A percentile compares a stretch with the other conserved stretches of the same genome.
Conservation (phyloP, 2,888 invertebrate species). For the Caenorhabditis zanzibari region DNA sequence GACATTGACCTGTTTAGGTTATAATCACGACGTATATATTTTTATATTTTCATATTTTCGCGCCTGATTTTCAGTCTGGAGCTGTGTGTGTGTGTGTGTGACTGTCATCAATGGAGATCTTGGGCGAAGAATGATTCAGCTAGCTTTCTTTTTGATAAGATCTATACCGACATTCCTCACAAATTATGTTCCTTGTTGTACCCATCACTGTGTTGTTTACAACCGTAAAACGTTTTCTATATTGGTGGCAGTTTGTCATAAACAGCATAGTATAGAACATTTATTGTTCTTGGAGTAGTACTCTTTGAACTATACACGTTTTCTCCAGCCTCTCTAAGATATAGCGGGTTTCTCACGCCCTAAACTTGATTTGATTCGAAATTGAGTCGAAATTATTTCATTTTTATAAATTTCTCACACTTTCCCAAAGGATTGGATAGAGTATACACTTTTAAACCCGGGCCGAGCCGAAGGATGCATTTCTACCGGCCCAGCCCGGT, state of each 20-base stretch:
- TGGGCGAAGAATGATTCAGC: conserved; percentile 14
- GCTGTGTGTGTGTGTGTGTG: too few relatives aligned
- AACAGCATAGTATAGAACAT: not conserved
- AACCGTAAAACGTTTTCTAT: not conserved
- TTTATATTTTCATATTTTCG: not conserved
- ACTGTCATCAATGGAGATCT: not conserved
- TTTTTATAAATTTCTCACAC: conserved; percentile 3
- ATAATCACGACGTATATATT: not conserved
- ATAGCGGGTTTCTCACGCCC: not conserved
- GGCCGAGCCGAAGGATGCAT: too few relatives aligned
- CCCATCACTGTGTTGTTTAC: not conserved
- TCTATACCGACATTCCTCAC: not conserved
- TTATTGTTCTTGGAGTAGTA: not conserved
- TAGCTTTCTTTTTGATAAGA: not conserved
- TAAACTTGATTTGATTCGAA: conserved; percentile 17
- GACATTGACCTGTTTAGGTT: conserved; percentile 7
- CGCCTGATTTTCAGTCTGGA: not conserved
- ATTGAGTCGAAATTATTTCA: not conserved
- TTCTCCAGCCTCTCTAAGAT: not conserved
- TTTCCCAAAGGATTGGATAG: not conserved
- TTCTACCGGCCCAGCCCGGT: too few relatives aligned
- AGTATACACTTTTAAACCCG: not conserved
- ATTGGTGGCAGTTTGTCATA: not conserved
- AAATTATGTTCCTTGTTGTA: not conserved
- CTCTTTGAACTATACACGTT: conserved; percentile 9